Evolutionary conservation across 2,888 invertebrate species (phyloP).

Genomic region (Pristionchus japonicus): DNA sequence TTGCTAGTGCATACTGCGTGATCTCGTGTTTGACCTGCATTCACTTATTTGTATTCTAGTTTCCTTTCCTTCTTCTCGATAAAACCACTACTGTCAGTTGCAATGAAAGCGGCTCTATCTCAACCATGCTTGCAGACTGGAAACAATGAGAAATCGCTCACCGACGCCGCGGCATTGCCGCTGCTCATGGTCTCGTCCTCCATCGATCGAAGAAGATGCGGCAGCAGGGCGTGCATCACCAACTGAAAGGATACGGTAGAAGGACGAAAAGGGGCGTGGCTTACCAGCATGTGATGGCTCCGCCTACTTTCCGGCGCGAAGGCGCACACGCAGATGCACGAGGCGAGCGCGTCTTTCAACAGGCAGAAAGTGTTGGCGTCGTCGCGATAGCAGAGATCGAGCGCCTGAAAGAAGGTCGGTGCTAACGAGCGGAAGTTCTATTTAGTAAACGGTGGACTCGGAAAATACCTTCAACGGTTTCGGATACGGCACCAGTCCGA

Average conservation of each 20-base stretch:
- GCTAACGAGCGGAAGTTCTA: neutral
- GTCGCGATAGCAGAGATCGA: slow-evolving; percentile 98
- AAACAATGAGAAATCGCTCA: no score
- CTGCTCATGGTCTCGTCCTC: slow-evolving; percentile 89
- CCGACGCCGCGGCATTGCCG: slow-evolving; percentile 22
- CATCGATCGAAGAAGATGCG: slow-evolving; percentile 93
- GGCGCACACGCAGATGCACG: slow-evolving; percentile 98
- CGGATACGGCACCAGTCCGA: slow-evolving; percentile 70
- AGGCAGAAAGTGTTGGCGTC: slow-evolving; percentile 97
- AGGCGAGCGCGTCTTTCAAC: slow-evolving; percentile 91
- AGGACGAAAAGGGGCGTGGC: neutral
- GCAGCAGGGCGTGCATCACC: slow-evolving; percentile 92
- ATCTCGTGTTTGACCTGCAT: no score
- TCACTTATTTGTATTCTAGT: no score
- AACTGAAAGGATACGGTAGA: slow-evolving; percentile 55
- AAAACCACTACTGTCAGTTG: no score
- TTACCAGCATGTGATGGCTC: slow-evolving; percentile 78
- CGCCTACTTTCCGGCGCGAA: slow-evolving; percentile 93
- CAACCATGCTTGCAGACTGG: no score
- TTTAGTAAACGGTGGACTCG: neutral
- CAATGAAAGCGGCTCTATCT: no score
- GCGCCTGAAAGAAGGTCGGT: slow-evolving; percentile 80
- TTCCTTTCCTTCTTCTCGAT: slow-evolving; percentile 43
- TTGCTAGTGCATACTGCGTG: no score
- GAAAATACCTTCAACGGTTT: slow-evolving; percentile 66